These are phyloP conservation scores for Helleia helle DNA, from an alignment of 2,888 invertebrate genomes.

Conservation along the genomic window DNA sequence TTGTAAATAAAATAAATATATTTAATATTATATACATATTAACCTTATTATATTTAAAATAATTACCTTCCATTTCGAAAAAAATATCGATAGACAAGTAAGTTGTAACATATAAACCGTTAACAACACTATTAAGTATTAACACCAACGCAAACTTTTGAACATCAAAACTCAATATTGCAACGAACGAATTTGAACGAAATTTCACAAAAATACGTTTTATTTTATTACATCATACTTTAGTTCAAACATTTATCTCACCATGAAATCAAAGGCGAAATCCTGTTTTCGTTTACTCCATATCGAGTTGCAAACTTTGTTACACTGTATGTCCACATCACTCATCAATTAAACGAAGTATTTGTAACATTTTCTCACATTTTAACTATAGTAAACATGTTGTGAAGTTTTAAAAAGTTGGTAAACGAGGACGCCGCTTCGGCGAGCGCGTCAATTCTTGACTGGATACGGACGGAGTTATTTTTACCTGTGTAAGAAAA, in stretches of 20 bases:
- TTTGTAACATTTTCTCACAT: constrained; percentile 15
- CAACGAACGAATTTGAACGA: constrained; percentile 10
- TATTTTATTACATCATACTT: neutral
- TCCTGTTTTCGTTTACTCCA: constrained; percentile 44
- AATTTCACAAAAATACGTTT: neutral
- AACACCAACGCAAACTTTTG: constrained; percentile 36
- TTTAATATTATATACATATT: no score
- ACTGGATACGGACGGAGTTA: constrained; percentile 44
- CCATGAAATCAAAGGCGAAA: constrained; percentile 42
- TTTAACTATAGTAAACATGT: constrained; percentile 14
- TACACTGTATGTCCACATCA: neutral
- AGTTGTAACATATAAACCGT: neutral
- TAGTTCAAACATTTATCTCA: constrained; percentile 27
- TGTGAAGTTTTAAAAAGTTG: constrained; percentile 13
- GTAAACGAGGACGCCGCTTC: constrained; percentile 24
- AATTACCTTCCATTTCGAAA: no score
- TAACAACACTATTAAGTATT: constrained; percentile 29
- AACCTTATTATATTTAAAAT: no score
- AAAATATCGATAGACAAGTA: no score
- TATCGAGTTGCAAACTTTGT: constrained; percentile 23
- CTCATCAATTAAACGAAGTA: no score
- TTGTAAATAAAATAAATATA: no score
- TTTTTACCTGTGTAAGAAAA: constrained; percentile 66
- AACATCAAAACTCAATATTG: constrained; percentile 10
- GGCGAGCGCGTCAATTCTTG: constrained; percentile 44